Evolutionary conservation across 2,888 invertebrate genomes (phyloP), one percentile per base, ranked within the genome.

Genomic region (Micropterix aruncella): DNA sequence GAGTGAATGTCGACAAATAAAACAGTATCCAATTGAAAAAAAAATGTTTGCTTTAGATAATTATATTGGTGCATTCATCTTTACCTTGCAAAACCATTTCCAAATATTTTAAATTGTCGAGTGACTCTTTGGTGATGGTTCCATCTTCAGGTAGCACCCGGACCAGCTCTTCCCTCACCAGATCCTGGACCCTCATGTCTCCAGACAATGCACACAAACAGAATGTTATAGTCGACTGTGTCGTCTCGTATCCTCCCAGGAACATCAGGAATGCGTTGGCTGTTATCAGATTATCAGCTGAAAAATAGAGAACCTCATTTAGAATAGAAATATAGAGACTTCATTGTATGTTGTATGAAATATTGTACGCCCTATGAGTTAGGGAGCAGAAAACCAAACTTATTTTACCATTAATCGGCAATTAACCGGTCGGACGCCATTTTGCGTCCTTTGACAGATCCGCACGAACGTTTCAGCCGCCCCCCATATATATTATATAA

Each of bases 211-310:
- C 74, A 53, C 76, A 66, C 36, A 77, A 60, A 4, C 72, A 59
- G 52, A 74, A 75, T 16, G 73, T 69, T 40, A 77, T 61, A 0
- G 75, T 73, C 0, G 75, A 70, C 0, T 75, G 73, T 0, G 75
- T 73, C 3, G 77, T 78, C 57, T 79, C 78, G 54, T 73, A 78
- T 1, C 77, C 78, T 1, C 76, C 79, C 7, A 73, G 60, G 55
- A 77, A 76, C 50, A 79, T 76, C 43, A 75, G 70, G 51, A 74
- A 70, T 1, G 73, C 71, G 44, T 77, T 75, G 0, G 76, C 74
- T 36, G 72, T 66, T 55, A 74, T 70, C 46, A 69, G 65, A 61
- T 73, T 70, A 49, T 73, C 68, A 3, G 73, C 74, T 74, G 60
- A 18, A 57, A 55, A 18, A 42, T 38, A 42, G 37, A 37, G 15